A percentile compares a stretch with the other conserved stretches of the same genome.
Conservation (phyloP, 2,888 invertebrate species). For the Meghimatium bilineatum region DNA sequence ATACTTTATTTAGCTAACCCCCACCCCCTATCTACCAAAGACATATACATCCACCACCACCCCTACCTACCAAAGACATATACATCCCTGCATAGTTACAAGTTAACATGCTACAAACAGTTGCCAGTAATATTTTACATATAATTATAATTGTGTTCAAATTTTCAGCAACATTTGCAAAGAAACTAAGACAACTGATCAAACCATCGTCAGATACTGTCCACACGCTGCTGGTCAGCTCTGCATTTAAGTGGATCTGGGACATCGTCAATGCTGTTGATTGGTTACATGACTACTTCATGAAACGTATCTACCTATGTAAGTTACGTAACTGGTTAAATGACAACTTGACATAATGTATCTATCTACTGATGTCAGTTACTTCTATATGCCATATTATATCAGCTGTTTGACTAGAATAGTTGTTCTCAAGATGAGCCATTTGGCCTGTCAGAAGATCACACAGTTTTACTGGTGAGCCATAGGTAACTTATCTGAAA, state of each 20-base stretch:
- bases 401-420: too few species aligned
- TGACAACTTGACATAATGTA: background rate
- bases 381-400: background rate
- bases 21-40: background rate
- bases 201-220: constrained; percentile 65
- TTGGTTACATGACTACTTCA: constrained; percentile 65
- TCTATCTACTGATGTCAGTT: background rate
- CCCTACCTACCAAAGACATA: too few species aligned
- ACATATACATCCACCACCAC: too few species aligned
- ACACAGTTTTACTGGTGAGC: too few species aligned
- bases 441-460: too few species aligned
- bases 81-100: too few species aligned
- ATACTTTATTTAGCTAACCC: background rate
- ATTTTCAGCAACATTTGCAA: constrained; percentile 63
- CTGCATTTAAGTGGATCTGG: constrained; percentile 73
- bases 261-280: constrained; percentile 70
- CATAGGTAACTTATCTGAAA: too few species aligned
- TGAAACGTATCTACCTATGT: constrained; percentile 75
- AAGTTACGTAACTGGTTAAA: constrained; percentile 56
- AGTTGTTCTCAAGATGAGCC: too few species aligned
- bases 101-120: too few species aligned
- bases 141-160: too few species aligned
- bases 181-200: constrained; percentile 61
- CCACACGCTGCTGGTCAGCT: constrained; percentile 69
- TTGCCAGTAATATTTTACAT: too few species aligned